These are phyloP conservation scores for Ophraella communa DNA, from an alignment of 2,888 invertebrate genomes.

Conservation along the genomic window DNA sequence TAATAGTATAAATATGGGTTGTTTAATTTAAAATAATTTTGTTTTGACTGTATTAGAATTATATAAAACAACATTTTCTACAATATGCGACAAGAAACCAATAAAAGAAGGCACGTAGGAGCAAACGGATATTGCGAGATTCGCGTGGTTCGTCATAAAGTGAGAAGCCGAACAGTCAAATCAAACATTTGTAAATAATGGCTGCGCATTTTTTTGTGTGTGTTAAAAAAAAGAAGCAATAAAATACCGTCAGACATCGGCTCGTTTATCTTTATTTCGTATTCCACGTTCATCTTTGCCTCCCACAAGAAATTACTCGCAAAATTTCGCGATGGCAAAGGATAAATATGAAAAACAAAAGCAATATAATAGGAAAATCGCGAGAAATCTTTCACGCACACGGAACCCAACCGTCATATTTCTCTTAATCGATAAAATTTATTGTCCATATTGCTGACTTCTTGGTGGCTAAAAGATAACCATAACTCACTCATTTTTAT, in stretches of 20 bases:
- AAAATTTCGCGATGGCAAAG: constrained; percentile 9
- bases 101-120: no score
- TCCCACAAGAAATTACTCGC: neutral
- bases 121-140: no score
- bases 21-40: no score
- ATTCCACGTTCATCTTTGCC: neutral
- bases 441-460: constrained; percentile 38
- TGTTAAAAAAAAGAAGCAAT: neutral
- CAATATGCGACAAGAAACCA: no score
- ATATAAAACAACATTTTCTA: no score
- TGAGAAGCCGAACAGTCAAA: neutral
- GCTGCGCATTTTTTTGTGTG: neutral
- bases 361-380: constrained; percentile 18
- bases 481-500: neutral
- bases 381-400: constrained; percentile 26
- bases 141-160: no score
- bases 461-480: constrained; percentile 22
- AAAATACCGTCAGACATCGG: neutral
- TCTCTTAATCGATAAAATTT: constrained; percentile 36
- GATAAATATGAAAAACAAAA: constrained; percentile 21
- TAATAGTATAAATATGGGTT: no score
- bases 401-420: constrained; percentile 28
- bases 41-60: no score
- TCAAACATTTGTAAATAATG: neutral
- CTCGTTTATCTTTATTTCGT: constrained; percentile 4